A percentile compares a stretch with the other conserved stretches of the same genome.
Evolutionary conservation across 2,797 vertebrate species (phyloP).

Genomic region (Scleropages formosus): DNA sequence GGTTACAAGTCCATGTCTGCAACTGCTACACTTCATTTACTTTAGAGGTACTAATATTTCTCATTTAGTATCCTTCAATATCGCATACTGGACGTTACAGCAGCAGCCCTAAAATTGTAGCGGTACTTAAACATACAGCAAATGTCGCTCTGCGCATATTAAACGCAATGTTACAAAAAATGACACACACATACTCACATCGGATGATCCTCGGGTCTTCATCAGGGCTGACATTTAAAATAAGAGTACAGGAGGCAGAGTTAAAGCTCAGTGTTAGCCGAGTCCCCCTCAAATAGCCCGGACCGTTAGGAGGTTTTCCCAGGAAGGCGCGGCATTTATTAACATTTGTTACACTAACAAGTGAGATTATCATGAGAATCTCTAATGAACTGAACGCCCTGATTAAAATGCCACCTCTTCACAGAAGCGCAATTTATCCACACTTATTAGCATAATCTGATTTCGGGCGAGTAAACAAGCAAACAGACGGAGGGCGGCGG

Average conservation of each 20-base stretch:
- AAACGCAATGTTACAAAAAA: slow-evolving; percentile 35
- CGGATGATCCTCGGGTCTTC: not conserved
- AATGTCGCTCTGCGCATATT: slow-evolving; percentile 30
- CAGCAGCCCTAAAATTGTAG: too few relatives aligned
- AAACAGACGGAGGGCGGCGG: slow-evolving; percentile 74
- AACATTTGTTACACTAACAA: slow-evolving; percentile 83
- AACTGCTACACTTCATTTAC: too few relatives aligned
- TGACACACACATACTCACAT: slow-evolving; percentile 18
- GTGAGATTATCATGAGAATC: slow-evolving; percentile 88
- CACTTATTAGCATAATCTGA: slow-evolving; percentile 88
- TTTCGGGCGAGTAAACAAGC: slow-evolving; percentile 86
- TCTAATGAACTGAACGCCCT: slow-evolving; percentile 81
- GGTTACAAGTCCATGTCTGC: too few relatives aligned
- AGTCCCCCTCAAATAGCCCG: slow-evolving; percentile 72
- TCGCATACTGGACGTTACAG: too few relatives aligned
- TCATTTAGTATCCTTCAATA: too few relatives aligned
- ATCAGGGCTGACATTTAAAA: slow-evolving; percentile 76
- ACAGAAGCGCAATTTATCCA: slow-evolving; percentile 78
- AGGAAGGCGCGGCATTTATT: slow-evolving; percentile 79
- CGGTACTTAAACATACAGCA: not conserved
- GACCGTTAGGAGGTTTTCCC: slow-evolving; percentile 72
- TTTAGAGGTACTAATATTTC: too few relatives aligned
- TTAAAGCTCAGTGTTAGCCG: slow-evolving; percentile 69
- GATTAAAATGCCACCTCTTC: slow-evolving; percentile 84
- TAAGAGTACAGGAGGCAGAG: slow-evolving; percentile 51